A percentile compares a stretch with the other conserved stretches of the same genome.
These are phyloP conservation scores for Charadrius vociferus DNA, from an alignment of 2,113 vertebrate species.

Conservation along the genomic window DNA sequence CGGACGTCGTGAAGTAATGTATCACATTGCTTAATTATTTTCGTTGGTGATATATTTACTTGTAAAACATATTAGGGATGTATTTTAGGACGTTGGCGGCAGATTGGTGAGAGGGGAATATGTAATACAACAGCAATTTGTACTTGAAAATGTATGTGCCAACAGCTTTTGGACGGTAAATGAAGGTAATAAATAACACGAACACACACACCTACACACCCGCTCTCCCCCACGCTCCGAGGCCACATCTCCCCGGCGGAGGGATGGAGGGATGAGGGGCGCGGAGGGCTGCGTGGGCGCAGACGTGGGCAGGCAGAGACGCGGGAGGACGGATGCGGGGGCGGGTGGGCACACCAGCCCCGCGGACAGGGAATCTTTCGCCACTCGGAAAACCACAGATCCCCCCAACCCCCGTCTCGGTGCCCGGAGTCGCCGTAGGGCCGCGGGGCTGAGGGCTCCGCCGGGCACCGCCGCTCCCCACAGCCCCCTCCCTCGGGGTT, in stretches of 20 bases:
- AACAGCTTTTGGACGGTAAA: conserved; percentile 60
- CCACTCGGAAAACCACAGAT: neutral
- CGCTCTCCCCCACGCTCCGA: neutral
- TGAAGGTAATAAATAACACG: conserved; percentile 60
- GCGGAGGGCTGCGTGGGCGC: neutral
- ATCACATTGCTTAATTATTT: conserved; percentile 28
- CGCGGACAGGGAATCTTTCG: neutral
- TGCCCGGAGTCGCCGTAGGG: no score
- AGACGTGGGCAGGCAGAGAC: neutral
- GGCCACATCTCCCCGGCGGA: neutral
- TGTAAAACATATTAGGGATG: conserved; percentile 10
- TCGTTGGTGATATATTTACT: conserved; percentile 28
- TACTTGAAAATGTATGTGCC: conserved; percentile 62
- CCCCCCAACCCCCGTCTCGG: rapidly evolving
- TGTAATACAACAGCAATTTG: conserved; percentile 58
- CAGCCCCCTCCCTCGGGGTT: neutral
- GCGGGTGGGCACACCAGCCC: neutral
- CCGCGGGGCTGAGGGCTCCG: no score
- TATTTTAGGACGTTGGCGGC: conserved; percentile 23
- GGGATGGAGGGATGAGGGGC: neutral
- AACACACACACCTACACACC: neutral
- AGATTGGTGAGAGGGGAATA: conserved; percentile 40
- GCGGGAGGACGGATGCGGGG: neutral
- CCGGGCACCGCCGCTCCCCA: neutral
- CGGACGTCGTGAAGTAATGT: neutral